Evolutionary conservation across 1,140 invertebrate species (phyloP).

Genomic region (Acromyrmex echinatior): DNA sequence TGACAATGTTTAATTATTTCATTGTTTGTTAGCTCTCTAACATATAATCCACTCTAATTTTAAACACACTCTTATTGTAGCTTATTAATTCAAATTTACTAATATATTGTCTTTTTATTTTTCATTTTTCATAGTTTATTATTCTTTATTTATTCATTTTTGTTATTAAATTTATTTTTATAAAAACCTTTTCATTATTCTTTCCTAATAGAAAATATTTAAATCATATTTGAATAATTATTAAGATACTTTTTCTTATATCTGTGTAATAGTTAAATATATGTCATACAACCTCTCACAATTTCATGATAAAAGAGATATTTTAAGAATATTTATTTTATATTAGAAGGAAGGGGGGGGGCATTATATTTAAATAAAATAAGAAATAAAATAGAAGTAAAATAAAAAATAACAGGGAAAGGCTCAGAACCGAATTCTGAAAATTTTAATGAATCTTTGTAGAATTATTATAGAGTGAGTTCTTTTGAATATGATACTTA

Average conservation of each 20-base stretch:
- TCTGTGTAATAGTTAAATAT: not conserved
- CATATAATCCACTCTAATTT: not conserved
- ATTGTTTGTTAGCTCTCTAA: not conserved
- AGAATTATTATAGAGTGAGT: no score
- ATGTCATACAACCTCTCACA: not conserved
- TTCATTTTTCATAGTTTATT: not conserved
- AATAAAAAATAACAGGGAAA: no score
- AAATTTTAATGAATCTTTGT: no score
- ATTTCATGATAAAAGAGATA: not conserved
- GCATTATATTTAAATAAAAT: not conserved
- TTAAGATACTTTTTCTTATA: no score
- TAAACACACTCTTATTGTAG: not conserved
- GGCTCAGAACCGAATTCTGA: no score
- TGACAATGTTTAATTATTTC: not conserved
- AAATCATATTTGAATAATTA: not conserved
- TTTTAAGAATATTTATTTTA: no score
- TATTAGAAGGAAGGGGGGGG: no score
- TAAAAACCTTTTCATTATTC: not conserved
- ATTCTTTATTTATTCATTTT: not conserved
- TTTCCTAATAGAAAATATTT: not conserved
- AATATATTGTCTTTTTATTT: not conserved
- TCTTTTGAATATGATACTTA: no score
- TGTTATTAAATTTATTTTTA: not conserved
- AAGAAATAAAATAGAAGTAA: not conserved
- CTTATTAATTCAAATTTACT: constrained; percentile 2